Percentiles rank a stretch among this genome's conserved stretches.
Evolutionary conservation across 2,113 vertebrate species (phyloP).

Genomic region (Phasianus colchicus): DNA sequence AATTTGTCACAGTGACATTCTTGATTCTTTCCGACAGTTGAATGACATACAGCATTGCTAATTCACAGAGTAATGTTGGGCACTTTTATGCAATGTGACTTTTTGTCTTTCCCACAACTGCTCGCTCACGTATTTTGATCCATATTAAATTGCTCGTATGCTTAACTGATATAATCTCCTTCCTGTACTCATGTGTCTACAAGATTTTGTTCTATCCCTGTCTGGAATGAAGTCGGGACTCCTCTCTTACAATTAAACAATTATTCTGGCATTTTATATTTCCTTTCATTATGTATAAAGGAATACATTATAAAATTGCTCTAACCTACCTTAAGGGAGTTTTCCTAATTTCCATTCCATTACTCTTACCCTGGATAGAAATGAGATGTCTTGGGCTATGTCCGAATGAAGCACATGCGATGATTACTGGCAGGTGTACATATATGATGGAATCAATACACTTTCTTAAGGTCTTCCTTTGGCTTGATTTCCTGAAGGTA

Average conservation of each 20-base stretch:
- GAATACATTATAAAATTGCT: constrained; percentile 31
- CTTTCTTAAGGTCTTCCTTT: neutral
- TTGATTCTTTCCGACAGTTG: constrained; percentile 46
- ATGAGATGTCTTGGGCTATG: neutral
- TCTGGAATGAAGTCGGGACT: constrained; percentile 30
- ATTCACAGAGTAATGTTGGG: constrained; percentile 29
- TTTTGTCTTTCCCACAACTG: constrained; percentile 16
- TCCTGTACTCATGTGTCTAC: constrained; percentile 19
- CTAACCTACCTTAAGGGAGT: neutral
- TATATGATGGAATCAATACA: neutral
- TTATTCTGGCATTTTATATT: constrained; percentile 22
- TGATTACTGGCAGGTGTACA: constrained; percentile 15
- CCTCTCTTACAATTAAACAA: constrained; percentile 29
- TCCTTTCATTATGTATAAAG: neutral
- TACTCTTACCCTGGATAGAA: neutral
- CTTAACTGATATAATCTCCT: constrained; percentile 55
- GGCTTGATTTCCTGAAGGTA: constrained; percentile 17
- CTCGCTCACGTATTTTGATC: constrained; percentile 38
- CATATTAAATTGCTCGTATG: constrained; percentile 59
- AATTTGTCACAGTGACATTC: constrained; percentile 7
- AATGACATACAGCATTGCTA: constrained; percentile 34
- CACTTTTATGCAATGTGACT: constrained; percentile 50
- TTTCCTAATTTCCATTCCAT: constrained; percentile 49
- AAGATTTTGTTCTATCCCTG: constrained; percentile 38
- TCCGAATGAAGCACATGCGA: neutral